Percentiles rank a stretch among this genome's conserved stretches.
phyloP scores from a whole-genome alignment of 2,797 vertebrate species.

The Cryptoprocta ferox region DNA sequence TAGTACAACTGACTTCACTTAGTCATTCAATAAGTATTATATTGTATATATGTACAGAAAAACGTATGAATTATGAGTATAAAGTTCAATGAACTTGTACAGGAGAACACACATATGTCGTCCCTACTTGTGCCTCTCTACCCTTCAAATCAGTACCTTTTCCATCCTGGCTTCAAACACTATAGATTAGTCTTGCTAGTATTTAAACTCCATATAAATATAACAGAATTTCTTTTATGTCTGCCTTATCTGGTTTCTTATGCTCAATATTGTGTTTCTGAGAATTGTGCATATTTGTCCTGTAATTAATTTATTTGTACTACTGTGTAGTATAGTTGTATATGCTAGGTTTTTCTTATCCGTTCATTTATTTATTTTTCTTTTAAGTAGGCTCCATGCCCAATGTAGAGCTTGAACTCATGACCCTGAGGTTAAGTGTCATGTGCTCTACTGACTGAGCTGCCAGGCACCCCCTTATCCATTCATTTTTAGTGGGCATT shows the following conservation, averaged over 20 bases:
- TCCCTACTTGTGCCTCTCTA: neutral
- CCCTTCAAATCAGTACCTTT: neutral
- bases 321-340: neutral
- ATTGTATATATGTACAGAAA: neutral
- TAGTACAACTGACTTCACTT: neutral
- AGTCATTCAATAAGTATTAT: slow-evolving; percentile 3
- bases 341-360: neutral
- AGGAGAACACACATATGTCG: neutral
- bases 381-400: too few species aligned
- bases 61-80: neutral
- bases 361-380: too few species aligned
- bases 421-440: too few species aligned
- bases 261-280: neutral
- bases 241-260: neutral
- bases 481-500: neutral
- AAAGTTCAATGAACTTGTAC: neutral
- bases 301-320: neutral
- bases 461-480: too few species aligned
- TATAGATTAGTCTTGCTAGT: neutral
- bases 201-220: neutral
- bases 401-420: too few species aligned
- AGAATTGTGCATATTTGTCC: neutral
- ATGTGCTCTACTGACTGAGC: too few species aligned
- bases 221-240: neutral
- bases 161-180: neutral